Conservation (phyloP, 1,140 invertebrate genomes). For the Portunus trituberculatus region DNA sequence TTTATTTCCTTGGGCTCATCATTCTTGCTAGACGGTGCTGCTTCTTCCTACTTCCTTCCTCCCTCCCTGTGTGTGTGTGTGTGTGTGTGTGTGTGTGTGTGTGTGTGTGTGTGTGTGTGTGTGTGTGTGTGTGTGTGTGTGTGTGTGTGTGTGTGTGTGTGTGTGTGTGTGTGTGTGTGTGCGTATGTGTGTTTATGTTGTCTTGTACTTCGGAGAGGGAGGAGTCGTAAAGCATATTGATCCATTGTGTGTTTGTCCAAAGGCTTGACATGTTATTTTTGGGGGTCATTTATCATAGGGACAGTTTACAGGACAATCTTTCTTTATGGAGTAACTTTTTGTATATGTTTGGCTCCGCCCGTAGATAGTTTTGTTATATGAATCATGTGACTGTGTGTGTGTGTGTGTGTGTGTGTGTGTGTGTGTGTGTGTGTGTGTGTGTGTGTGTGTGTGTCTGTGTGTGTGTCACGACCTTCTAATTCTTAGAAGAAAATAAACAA, state of each 20-base stretch:
- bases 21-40: no score
- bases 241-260: background rate
- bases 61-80: background rate
- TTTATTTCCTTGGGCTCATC: no score
- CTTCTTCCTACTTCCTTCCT: background rate
- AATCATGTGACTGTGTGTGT: background rate
- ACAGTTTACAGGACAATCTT: background rate
- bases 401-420: slow-evolving; percentile 20
- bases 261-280: background rate
- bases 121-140: background rate
- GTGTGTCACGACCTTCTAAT: background rate
- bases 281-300: background rate
- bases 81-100: background rate
- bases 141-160: background rate
- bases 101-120: no score
- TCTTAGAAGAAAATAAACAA: background rate
- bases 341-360: background rate
- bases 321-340: background rate
- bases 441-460: slow-evolving; percentile 8
- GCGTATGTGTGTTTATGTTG: no score
- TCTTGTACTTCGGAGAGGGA: background rate
- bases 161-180: no score
- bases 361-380: background rate
- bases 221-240: background rate
- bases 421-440: slow-evolving; percentile 17